Base-by-base conservation (phyloP, 2,113 vertebrate species). In the Himantopus leucocephalus region DNA sequence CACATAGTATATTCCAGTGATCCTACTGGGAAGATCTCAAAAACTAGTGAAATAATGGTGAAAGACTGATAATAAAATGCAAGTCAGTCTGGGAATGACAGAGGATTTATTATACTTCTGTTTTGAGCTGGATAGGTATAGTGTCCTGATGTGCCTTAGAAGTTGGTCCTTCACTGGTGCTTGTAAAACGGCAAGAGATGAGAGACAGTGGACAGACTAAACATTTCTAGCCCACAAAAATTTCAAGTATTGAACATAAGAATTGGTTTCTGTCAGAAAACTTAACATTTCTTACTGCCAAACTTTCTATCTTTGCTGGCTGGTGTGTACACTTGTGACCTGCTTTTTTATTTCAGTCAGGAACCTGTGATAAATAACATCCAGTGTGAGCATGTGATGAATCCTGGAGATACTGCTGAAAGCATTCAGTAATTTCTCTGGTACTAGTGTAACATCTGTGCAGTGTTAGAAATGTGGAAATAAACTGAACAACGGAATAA, bases 321-420 rank as follows among this genome's bases (percentile, higher is more conserved):
- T 52, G 35, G 16, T 72, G 32, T 2, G 2, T 76, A 80, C 30
- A 83, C 41, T 62, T 67, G 32, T 85, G 60, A 84, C 35, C 53
- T 56, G 23, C 23, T 93, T 92, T 96, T 94, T 95, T 63, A 81
- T 94, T 97, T 94, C 81, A 52, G 43, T 76, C 41, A 93, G 72
- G 67, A 81, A 62, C 59, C 15, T 7, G 6, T 88, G 62, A 95
- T 94, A 85, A 85, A 85, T 58, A 81, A 30, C 78, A 43, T 64
- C 83, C 81, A 76, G 22, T 50, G 23, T 39, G 14, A 81, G 34
- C 78, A 85, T 8, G 1, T 91, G 90, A 89, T 85, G 37, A 92
- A 88, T 96, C 37, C 64, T 74, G 66, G 34, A 95, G 75, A 78
- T 73, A 60, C 41, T 53, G 35, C 45, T 92, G 80, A 94, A 91